Conservation (phyloP, 35 echinoderm and acorn worm genomes). For the Apostichopus parvimensis region DNA sequence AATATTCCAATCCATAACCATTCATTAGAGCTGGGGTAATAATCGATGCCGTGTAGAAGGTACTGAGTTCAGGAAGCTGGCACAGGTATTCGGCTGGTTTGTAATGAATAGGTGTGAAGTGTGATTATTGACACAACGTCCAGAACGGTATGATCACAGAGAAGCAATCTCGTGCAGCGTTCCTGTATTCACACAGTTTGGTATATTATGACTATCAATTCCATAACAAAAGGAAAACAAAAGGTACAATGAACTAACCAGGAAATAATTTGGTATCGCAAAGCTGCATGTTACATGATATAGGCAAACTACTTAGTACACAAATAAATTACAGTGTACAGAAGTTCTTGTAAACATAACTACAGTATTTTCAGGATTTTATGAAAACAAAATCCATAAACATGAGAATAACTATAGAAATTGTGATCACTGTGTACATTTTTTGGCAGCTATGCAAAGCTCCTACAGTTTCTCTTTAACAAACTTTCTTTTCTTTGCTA, state of each 20-base stretch:
- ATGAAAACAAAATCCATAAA: too few species aligned
- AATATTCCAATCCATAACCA: neutral
- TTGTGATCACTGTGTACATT: too few species aligned
- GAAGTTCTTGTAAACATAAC: too few species aligned
- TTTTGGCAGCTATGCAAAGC: too few species aligned
- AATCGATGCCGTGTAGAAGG: neutral
- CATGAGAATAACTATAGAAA: too few species aligned
- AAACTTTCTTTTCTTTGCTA: too few species aligned
- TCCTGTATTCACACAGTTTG: neutral
- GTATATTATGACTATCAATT: neutral
- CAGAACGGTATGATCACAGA: neutral
- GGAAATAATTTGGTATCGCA: too few species aligned
- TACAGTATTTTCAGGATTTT: too few species aligned
- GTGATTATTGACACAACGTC: neutral
- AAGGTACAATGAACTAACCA: neutral
- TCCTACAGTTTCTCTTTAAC: too few species aligned
- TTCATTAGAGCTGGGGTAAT: neutral
- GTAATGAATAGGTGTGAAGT: neutral
- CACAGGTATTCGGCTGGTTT: neutral
- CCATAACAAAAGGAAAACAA: neutral
- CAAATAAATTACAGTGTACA: too few species aligned
- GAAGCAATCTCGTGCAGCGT: neutral
- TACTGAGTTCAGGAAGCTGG: neutral
- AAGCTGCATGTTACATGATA: too few species aligned
- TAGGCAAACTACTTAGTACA: too few species aligned